These are phyloP conservation scores for Melipona quadrifasciata DNA, from an alignment of 1,140 invertebrate species.

Conservation along the genomic window DNA sequence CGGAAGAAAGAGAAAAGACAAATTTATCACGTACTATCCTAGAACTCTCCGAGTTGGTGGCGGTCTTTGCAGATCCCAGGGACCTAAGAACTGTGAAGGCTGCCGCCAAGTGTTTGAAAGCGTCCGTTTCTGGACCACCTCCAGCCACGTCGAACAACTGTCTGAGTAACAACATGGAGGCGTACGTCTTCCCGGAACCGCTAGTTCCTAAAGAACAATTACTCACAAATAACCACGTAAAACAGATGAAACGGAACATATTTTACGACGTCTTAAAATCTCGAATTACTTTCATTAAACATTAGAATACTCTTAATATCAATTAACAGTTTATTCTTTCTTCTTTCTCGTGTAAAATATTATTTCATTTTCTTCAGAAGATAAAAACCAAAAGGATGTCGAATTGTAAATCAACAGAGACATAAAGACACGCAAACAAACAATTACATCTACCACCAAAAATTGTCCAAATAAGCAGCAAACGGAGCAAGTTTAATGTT, in stretches of 20 bases:
- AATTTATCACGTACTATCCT: slow-evolving; percentile 88
- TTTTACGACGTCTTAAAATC: too few relatives aligned
- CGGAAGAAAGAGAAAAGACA: background rate
- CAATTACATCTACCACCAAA: too few relatives aligned
- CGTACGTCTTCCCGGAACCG: slow-evolving; percentile 97
- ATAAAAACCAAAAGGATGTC: background rate
- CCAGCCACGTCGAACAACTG: slow-evolving; percentile 96
- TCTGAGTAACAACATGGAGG: slow-evolving; percentile 94
- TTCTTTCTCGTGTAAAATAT: too few relatives aligned
- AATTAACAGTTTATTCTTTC: too few relatives aligned
- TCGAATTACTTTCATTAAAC: too few relatives aligned
- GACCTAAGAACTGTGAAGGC: slow-evolving; percentile 96
- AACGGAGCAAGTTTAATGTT: too few relatives aligned
- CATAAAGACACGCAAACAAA: too few relatives aligned
- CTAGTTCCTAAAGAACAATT: slow-evolving; percentile 88
- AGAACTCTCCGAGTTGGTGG: slow-evolving; percentile 95
- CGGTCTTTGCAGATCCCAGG: slow-evolving; percentile 94
- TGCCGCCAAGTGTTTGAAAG: slow-evolving; percentile 97
- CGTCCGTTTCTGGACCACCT: slow-evolving; percentile 95
- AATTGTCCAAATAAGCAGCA: too few relatives aligned
- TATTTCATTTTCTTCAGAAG: background rate
- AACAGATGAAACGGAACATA: background rate
- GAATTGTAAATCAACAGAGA: too few relatives aligned
- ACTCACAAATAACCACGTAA: slow-evolving; percentile 6
- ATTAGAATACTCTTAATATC: too few relatives aligned